phyloP scores from a whole-genome alignment of 1,140 invertebrate genomes.

The Calliphora vicina region DNA sequence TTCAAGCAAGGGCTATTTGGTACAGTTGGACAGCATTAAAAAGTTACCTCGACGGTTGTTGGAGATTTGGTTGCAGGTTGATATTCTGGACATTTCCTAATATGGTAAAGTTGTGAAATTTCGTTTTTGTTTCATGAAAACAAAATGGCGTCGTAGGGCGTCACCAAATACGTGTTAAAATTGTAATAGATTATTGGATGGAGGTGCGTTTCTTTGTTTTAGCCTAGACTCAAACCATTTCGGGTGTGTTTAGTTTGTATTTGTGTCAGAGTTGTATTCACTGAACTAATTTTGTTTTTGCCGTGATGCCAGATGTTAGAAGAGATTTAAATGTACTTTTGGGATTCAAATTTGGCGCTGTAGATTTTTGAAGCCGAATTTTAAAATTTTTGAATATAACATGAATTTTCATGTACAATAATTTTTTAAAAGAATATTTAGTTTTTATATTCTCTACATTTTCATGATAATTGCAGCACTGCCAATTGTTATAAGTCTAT shows the following conservation, averaged over 20 bases:
- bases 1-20: background rate
- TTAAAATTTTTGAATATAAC: too few relatives aligned
- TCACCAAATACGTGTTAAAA: background rate
- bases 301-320: background rate
- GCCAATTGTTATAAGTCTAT: too few relatives aligned
- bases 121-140: slow-evolving; percentile 1
- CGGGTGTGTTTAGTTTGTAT: background rate
- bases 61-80: background rate
- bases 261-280: background rate
- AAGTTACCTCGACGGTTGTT: background rate
- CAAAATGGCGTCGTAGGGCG: slow-evolving; percentile 32
- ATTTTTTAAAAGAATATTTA: too few relatives aligned
- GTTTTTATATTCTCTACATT: too few relatives aligned
- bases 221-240: background rate
- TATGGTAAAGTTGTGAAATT: slow-evolving; percentile 31
- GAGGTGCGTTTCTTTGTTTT: background rate
- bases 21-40: background rate
- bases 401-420: too few relatives aligned
- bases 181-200: slow-evolving; percentile 18
- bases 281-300: background rate
- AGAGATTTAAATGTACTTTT: too few relatives aligned
- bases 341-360: too few relatives aligned
- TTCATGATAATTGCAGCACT: too few relatives aligned
- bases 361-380: too few relatives aligned
- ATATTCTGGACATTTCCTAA: background rate